Base-by-base conservation (phyloP, 1,140 invertebrate genomes). In the Caligus rogercresseyi region DNA sequence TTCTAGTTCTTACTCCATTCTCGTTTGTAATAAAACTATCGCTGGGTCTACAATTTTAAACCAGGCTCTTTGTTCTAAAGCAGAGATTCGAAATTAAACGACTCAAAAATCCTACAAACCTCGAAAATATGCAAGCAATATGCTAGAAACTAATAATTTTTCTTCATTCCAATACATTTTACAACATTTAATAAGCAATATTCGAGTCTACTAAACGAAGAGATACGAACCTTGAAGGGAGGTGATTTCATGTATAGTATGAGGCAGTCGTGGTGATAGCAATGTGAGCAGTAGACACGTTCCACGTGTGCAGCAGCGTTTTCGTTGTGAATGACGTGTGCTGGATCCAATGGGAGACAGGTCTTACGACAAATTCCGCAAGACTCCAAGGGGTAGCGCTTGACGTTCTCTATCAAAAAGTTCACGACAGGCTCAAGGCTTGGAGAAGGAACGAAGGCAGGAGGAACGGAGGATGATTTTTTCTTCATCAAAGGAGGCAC, bases 191-290 rank as follows among this genome's bases (percentile, higher is more conserved):
- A n/a, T n/a, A 0, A 18, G 61, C 21, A 23, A 63, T 65, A 7
- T 54, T 65, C 25, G 25, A 56, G 54, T 25, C 25, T 64, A 11
- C 4, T 20, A 13, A 64, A 55, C 13, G 53, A 23, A 43, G 64
- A n/a, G 26, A 25, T 26, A n/a, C 2, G 59, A 52, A 56, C 84
- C 69, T 79, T 78, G 74, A 87, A 87, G 51, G 85, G 85, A 18
- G 85, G 84, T 64, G 80, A 83, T 68, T 83, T 82, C 74, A 86
- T 80, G 68, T 80, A 85, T 23, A 72, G 76, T 65, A 82, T 75
- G n/a, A 87, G 73, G 71, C 85, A 87, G 57, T 77, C 76, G 67
- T 81, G 76, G 70, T 86, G 85, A 70, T 83, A 86, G 11, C 85
- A 68, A 72, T 86, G 85, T 7, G 82, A 80, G 71, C 85, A 87